These are phyloP conservation scores for Hypotaenidia okinawae DNA, from an alignment of 2,797 vertebrate genomes.

Conservation along the genomic window DNA sequence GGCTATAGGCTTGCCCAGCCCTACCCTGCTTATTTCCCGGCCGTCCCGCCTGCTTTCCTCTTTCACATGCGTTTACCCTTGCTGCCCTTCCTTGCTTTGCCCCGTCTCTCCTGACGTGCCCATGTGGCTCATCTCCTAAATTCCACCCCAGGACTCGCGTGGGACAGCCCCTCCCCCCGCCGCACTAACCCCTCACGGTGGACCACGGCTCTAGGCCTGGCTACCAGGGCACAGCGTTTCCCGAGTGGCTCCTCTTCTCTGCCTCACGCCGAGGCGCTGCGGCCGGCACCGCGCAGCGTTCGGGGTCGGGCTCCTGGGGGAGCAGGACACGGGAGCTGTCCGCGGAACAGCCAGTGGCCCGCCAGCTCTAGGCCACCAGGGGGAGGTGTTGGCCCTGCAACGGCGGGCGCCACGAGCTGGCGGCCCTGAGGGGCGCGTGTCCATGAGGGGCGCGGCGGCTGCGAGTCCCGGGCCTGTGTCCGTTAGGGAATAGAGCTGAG, in stretches of 20 bases:
- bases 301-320: background rate
- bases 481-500: too few species aligned
- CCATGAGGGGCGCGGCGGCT: background rate
- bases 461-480: background rate
- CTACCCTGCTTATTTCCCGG: background rate
- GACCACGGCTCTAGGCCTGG: background rate
- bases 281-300: too few species aligned
- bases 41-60: background rate
- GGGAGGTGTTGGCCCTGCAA: background rate
- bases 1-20: background rate
- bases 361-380: background rate
- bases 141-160: background rate
- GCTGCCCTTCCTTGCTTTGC: background rate
- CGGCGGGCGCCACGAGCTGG: background rate
- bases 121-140: background rate
- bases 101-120: background rate
- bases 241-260: background rate
- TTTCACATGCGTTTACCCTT: background rate
- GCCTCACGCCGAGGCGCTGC: rapidly evolving
- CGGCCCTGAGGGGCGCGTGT: too few species aligned
- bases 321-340: background rate
- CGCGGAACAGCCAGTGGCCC: too few species aligned
- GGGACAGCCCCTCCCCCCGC: background rate
- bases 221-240: rapidly evolving
- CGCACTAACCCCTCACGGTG: background rate